Percentiles rank a stretch among this genome's conserved stretches.
Conservation (phyloP, 2,797 vertebrate species). For the Acridotheres tristis region DNA sequence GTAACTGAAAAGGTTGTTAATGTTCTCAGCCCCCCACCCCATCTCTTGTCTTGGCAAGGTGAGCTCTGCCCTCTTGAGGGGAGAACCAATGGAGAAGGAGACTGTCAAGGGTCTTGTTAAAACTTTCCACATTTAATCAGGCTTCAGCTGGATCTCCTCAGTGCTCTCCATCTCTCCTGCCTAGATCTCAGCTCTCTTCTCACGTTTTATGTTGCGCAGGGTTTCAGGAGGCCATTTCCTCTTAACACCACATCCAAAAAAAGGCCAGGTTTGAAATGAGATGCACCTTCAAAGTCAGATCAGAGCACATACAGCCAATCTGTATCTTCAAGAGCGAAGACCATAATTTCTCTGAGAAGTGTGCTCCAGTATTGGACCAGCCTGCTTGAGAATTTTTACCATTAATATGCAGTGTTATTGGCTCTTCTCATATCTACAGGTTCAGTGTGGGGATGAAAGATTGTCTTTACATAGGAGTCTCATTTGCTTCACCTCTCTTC, state of each 20-base stretch:
- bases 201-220: neutral
- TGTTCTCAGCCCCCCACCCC: accelerated
- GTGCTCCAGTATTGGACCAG: neutral
- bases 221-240: neutral
- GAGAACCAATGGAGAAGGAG: neutral
- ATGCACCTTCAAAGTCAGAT: neutral
- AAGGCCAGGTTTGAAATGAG: neutral
- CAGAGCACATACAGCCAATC: neutral
- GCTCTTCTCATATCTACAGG: neutral
- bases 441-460: neutral
- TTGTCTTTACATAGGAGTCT: neutral
- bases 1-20: neutral
- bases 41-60: neutral
- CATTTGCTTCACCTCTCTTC: neutral
- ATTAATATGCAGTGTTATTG: neutral
- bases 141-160: neutral
- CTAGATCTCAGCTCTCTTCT: neutral
- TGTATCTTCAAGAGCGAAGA: neutral
- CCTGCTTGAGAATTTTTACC: neutral
- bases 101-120: neutral
- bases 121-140: neutral
- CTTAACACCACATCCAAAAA: neutral
- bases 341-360: neutral
- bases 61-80: neutral
- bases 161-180: neutral